A percentile compares a stretch with the other conserved stretches of the same genome.
Evolutionary conservation across 2,888 invertebrate species (phyloP).

Genomic region (Polydrusus cervinus): DNA sequence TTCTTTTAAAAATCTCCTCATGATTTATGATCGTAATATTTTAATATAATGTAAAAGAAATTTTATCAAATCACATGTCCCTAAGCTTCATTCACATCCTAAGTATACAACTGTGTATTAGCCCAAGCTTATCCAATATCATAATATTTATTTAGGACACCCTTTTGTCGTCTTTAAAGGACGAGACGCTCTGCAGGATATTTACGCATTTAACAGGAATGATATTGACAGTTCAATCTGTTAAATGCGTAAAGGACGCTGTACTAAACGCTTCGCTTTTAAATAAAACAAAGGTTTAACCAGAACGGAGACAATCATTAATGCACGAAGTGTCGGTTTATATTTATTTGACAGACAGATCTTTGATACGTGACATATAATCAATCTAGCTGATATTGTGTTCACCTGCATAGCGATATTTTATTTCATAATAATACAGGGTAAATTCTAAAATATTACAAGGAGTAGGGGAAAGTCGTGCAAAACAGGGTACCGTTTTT

Average conservation of each 20-base stretch:
- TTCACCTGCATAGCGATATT: slow-evolving; percentile 31
- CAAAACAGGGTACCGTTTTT: too few species aligned
- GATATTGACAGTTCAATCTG: slow-evolving; percentile 24
- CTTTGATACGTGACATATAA: slow-evolving; percentile 20
- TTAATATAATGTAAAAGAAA: slow-evolving; percentile 14
- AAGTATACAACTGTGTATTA: slow-evolving; percentile 16
- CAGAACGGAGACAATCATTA: slow-evolving; percentile 21
- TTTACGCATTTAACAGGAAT: slow-evolving; percentile 6
- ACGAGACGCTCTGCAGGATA: slow-evolving; percentile 6
- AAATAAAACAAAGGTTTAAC: slow-evolving; percentile 2
- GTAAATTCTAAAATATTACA: too few species aligned
- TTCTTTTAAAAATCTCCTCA: not conserved
- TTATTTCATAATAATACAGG: not conserved
- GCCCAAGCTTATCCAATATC: slow-evolving; percentile 21
- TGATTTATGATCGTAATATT: slow-evolving; percentile 1
- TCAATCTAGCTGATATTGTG: slow-evolving; percentile 21
- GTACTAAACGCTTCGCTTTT: not conserved
- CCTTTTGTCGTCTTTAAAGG: slow-evolving; percentile 19
- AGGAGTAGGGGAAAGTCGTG: too few species aligned
- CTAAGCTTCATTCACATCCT: not conserved
- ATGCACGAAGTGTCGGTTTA: slow-evolving; percentile 22
- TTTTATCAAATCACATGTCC: slow-evolving; percentile 5
- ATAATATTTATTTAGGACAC: slow-evolving; percentile 22
- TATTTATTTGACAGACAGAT: slow-evolving; percentile 19
- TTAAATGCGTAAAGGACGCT: slow-evolving; percentile 13